A percentile compares a stretch with the other conserved stretches of the same genome.
These are phyloP conservation scores for Spilosoma lubricipeda DNA, from an alignment of 2,888 invertebrate genomes.

Conservation along the genomic window DNA sequence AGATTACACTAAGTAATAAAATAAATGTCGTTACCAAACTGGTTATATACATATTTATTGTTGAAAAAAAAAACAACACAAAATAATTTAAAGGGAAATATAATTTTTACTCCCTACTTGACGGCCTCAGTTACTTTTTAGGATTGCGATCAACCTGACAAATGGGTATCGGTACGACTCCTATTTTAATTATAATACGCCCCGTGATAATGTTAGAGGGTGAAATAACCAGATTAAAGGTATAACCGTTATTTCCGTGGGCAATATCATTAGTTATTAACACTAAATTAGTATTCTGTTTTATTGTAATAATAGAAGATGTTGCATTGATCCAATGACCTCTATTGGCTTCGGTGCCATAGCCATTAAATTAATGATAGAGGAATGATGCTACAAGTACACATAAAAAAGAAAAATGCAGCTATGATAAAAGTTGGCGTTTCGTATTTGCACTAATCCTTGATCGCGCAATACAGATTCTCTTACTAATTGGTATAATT, in stretches of 20 bases:
- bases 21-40: too few relatives aligned
- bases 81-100: slow-evolving; percentile 11
- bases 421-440: neutral
- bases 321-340: neutral
- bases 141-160: slow-evolving; percentile 19
- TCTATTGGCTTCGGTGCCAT: neutral
- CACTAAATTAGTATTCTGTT: slow-evolving; percentile 16
- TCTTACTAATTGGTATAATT: too few relatives aligned
- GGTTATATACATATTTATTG: too few relatives aligned
- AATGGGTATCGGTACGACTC: slow-evolving; percentile 28
- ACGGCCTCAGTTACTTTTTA: neutral
- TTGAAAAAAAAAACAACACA: neutral
- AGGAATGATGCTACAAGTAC: neutral
- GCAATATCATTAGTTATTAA: slow-evolving; percentile 23
- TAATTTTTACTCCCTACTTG: slow-evolving; percentile 10
- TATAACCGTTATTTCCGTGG: slow-evolving; percentile 18
- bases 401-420: neutral
- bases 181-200: slow-evolving; percentile 28
- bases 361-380: neutral
- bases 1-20: too few relatives aligned
- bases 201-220: slow-evolving; percentile 22
- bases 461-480: too few relatives aligned
- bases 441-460: too few relatives aligned
- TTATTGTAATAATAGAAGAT: neutral
- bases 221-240: slow-evolving; percentile 26